These are phyloP conservation scores for Galerucella pusilla DNA, from an alignment of 2,888 invertebrate species.

Conservation along the genomic window DNA sequence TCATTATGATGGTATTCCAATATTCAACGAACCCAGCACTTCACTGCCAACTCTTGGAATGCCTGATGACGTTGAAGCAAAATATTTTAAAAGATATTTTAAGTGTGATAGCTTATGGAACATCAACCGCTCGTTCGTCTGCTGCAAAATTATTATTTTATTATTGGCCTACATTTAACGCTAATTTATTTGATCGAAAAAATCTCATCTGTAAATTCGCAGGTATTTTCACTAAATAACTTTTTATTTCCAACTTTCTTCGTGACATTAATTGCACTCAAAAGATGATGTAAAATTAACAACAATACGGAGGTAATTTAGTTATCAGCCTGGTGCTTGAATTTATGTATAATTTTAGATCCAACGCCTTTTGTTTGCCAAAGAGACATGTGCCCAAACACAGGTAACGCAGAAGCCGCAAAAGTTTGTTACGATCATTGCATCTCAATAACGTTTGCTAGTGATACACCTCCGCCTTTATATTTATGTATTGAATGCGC, in stretches of 20 bases:
- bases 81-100: constrained; percentile 92
- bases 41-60: constrained; percentile 96
- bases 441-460: constrained; percentile 87
- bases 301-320: no score
- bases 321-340: no score
- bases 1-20: constrained; percentile 98
- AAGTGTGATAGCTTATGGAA: constrained; percentile 96
- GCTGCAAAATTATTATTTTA: constrained; percentile 97
- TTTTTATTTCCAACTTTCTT: neutral
- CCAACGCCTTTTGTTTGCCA: constrained; percentile 87
- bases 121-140: constrained; percentile 91
- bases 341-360: constrained; percentile 62
- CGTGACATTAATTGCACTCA: no score
- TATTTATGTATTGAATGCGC: constrained; percentile 97
- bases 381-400: constrained; percentile 90
- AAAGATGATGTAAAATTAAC: no score
- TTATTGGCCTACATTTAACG: constrained; percentile 99
- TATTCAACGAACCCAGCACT: constrained; percentile 95
- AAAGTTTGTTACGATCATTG: constrained; percentile 96
- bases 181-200: constrained; percentile 90
- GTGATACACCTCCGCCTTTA: constrained; percentile 91
- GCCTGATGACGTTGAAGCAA: constrained; percentile 93
- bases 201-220: constrained; percentile 88
- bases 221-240: constrained; percentile 66
- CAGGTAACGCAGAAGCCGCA: constrained; percentile 86